Evolutionary conservation across 2,113 vertebrate species (phyloP).

Genomic region (Larimichthys crocea): DNA sequence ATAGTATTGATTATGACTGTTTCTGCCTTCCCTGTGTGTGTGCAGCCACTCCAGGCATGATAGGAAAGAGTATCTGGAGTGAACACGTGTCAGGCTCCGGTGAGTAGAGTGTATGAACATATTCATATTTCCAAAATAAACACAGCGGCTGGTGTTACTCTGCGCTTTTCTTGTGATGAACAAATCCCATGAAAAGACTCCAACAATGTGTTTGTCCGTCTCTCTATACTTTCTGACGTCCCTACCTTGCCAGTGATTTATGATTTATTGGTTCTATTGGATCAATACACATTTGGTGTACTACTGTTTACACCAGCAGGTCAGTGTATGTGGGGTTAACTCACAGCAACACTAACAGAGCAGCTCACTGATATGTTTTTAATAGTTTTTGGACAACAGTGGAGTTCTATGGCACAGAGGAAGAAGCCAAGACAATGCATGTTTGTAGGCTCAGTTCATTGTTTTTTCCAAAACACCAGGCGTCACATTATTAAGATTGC

Average conservation of each 20-base stretch:
- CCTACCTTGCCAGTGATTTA: not conserved
- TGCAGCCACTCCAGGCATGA: slow-evolving; percentile 78
- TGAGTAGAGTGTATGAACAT: slow-evolving; percentile 45
- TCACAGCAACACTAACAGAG: too few species aligned
- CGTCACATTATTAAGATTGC: too few species aligned
- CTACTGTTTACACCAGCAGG: too few species aligned
- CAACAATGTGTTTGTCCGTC: not conserved
- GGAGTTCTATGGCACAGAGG: too few species aligned
- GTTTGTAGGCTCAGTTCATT: not conserved
- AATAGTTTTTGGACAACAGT: too few species aligned
- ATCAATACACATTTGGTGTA: too few species aligned
- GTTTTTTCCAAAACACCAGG: too few species aligned
- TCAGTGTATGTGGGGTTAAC: too few species aligned
- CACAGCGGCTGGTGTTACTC: not conserved
- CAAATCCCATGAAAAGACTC: not conserved
- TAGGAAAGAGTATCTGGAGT: slow-evolving; percentile 82
- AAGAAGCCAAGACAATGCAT: too few species aligned
- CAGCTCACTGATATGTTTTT: too few species aligned
- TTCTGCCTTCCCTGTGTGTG: not conserved
- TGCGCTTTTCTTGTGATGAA: not conserved
- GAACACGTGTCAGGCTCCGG: slow-evolving; percentile 79
- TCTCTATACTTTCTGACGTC: not conserved
- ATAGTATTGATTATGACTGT: not conserved
- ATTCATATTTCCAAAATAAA: not conserved
- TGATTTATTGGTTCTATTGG: not conserved